Evolutionary conservation across 1,140 invertebrate species (phyloP).

Genomic region (Euwallacea similis): DNA sequence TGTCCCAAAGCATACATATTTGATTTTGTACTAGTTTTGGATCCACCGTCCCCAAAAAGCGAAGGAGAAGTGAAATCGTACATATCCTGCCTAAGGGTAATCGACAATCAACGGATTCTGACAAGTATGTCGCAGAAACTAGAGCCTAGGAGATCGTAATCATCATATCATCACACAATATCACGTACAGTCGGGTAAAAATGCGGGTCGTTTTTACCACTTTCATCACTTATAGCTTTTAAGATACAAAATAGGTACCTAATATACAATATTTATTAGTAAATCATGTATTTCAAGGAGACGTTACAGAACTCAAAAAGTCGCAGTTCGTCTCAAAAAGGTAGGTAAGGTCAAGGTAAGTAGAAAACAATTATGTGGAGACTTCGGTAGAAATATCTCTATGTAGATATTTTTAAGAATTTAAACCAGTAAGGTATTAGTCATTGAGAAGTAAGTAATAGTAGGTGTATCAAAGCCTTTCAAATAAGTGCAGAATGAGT

Average conservation of each 20-base stretch:
- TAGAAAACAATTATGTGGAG: too few relatives aligned
- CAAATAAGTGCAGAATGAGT: too few relatives aligned
- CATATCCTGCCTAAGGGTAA: conserved; percentile 69
- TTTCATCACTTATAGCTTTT: neutral
- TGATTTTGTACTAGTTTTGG: conserved; percentile 56
- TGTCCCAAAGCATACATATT: neutral
- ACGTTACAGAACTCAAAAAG: neutral
- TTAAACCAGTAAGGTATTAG: too few relatives aligned
- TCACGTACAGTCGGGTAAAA: conserved; percentile 12
- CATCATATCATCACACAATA: neutral
- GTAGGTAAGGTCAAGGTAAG: neutral
- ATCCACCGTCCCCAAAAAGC: conserved; percentile 69
- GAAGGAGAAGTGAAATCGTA: conserved; percentile 67
- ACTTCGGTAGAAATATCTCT: too few relatives aligned
- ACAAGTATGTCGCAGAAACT: conserved; percentile 74
- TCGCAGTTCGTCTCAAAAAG: neutral
- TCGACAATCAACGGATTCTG: conserved; percentile 76
- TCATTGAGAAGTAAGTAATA: too few relatives aligned
- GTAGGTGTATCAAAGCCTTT: too few relatives aligned
- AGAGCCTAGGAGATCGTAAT: conserved; percentile 61
- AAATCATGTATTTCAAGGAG: neutral
- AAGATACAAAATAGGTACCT: neutral
- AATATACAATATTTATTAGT: conserved; percentile 1
- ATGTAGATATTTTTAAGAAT: too few relatives aligned
- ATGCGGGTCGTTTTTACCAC: conserved; percentile 30